Evolutionary conservation across 2,113 vertebrate genomes (phyloP).

Genomic region (Rhadina sibilatrix): DNA sequence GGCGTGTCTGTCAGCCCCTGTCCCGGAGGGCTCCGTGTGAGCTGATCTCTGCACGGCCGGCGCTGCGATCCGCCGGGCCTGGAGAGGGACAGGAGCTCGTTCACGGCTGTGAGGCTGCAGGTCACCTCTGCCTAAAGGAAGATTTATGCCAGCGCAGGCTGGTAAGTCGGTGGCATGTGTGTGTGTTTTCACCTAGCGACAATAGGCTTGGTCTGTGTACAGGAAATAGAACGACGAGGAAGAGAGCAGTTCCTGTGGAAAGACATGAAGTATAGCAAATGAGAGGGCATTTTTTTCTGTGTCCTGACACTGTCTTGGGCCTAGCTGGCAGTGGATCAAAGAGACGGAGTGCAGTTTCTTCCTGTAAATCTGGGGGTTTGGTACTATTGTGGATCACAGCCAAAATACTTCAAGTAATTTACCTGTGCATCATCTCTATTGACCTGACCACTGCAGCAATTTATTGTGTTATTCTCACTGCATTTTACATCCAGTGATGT

Average conservation of each 20-base stretch:
- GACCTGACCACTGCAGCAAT: not conserved
- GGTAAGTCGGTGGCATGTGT: not conserved
- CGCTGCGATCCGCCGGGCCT: not conserved
- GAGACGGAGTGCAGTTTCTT: not conserved
- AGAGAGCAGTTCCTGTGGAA: slow-evolving; percentile 40
- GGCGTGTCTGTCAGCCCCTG: not conserved
- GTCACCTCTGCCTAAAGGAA: not conserved
- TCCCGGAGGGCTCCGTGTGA: not conserved
- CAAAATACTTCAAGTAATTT: not conserved
- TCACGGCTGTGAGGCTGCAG: not conserved
- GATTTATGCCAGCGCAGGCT: not conserved
- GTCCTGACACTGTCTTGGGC: not conserved
- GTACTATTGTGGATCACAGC: not conserved
- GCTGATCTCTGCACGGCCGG: not conserved
- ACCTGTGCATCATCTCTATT: not conserved
- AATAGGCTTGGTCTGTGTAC: not conserved
- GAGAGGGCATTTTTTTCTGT: slow-evolving; percentile 16
- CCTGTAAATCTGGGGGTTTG: not conserved
- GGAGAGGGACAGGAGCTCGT: not conserved
- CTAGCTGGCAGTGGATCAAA: not conserved
- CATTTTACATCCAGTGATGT: not conserved
- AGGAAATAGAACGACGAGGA: slow-evolving; percentile 14
- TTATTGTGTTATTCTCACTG: not conserved
- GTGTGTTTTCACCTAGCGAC: slow-evolving; percentile 1
- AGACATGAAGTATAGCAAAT: not conserved